Conservation (phyloP, 2,888 invertebrate genomes). For the Rhyacophila evoluta region DNA sequence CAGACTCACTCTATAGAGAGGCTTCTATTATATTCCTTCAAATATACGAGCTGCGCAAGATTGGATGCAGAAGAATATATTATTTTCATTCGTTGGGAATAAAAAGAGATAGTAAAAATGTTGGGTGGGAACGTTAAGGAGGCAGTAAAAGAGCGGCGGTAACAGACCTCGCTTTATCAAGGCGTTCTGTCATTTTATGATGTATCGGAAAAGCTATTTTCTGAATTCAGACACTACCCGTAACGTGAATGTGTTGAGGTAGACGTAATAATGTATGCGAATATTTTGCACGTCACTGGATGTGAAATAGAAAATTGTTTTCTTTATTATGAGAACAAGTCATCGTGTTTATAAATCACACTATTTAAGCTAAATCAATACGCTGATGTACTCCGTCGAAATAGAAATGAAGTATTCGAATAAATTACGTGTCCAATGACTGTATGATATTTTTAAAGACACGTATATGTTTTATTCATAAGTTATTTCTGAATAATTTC, state of each 20-base stretch:
- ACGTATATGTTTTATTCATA: no score
- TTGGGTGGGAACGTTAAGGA: constrained; percentile 38
- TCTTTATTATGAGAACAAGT: no score
- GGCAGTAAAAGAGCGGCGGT: constrained; percentile 45
- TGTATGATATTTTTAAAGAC: no score
- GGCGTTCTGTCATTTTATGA: constrained; percentile 52
- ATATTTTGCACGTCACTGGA: no score
- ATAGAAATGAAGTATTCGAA: no score
- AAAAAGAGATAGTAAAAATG: constrained; percentile 51
- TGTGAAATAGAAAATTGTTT: no score
- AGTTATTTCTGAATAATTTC: no score
- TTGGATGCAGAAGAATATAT: constrained; percentile 50
- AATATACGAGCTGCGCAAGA: constrained; percentile 6
- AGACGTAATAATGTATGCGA: no score
- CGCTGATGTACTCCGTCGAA: no score
- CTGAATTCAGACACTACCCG: constrained; percentile 11
- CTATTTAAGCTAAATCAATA: no score
- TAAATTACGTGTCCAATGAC: no score
- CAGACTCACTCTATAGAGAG: not conserved
- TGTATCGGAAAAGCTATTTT: constrained; percentile 47
- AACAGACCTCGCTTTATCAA: constrained; percentile 43
- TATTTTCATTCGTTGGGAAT: constrained; percentile 48
- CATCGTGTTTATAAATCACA: no score
- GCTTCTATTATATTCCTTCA: not conserved
- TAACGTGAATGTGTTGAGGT: not conserved